Percentiles rank a stretch among this genome's conserved stretches.
phyloP scores from a whole-genome alignment of 53 echinoderm and acorn worm species.

The Zoroaster sp. region DNA sequence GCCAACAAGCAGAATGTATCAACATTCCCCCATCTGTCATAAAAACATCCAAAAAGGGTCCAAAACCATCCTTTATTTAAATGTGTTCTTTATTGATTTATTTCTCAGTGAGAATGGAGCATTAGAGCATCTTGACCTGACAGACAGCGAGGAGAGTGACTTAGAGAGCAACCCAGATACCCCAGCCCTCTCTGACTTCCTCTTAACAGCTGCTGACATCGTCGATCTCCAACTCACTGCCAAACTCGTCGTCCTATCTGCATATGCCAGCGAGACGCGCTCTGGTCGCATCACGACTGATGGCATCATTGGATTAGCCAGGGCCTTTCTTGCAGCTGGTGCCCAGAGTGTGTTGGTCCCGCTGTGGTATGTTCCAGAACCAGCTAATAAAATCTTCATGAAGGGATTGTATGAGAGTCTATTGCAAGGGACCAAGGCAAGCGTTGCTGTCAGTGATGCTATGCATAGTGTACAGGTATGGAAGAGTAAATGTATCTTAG shows the following conservation, averaged over 20 bases:
- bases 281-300: slow-evolving; percentile 86
- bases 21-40: too few relatives aligned
- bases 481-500: too few relatives aligned
- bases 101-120: slow-evolving; percentile 63
- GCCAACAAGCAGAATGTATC: not conserved
- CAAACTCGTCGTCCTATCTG: slow-evolving; percentile 94
- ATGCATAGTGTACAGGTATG: slow-evolving; percentile 83
- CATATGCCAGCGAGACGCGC: slow-evolving; percentile 80
- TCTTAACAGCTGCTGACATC: slow-evolving; percentile 95
- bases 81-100: not conserved
- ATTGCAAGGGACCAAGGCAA: slow-evolving; percentile 79
- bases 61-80: not conserved
- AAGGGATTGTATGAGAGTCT: slow-evolving; percentile 81
- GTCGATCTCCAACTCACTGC: slow-evolving; percentile 88
- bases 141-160: slow-evolving; percentile 76
- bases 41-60: too few relatives aligned
- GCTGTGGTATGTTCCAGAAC: slow-evolving; percentile 91
- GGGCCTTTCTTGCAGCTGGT: slow-evolving; percentile 94
- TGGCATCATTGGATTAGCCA: slow-evolving; percentile 81
- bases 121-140: slow-evolving; percentile 89
- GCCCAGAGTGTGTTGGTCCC: slow-evolving; percentile 98
- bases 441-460: slow-evolving; percentile 83
- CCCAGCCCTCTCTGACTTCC: slow-evolving; percentile 89
- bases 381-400: slow-evolving; percentile 86
- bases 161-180: slow-evolving; percentile 72